Evolutionary conservation across 2,888 invertebrate genomes (phyloP).

Genomic region (Drosophila imparisetae): DNA sequence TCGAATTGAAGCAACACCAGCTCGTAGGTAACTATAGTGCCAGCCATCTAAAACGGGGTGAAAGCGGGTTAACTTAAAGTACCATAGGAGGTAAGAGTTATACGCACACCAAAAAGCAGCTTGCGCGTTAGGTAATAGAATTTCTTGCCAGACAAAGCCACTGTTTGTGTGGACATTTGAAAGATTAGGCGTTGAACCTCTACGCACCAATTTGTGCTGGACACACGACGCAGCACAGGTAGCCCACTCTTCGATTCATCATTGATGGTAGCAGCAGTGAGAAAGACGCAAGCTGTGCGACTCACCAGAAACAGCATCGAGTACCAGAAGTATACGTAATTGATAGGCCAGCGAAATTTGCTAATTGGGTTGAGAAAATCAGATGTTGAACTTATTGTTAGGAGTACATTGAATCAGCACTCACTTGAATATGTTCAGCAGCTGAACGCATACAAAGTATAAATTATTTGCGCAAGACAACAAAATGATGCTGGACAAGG

Average conservation of each 20-base stretch:
- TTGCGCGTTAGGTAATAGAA: slow-evolving; percentile 87
- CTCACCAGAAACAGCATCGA: slow-evolving; percentile 86
- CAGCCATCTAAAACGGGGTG: slow-evolving; percentile 85
- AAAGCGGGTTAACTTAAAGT: slow-evolving; percentile 2
- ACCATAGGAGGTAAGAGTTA: not conserved
- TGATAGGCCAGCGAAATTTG: slow-evolving; percentile 84
- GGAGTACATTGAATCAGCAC: slow-evolving; percentile 16
- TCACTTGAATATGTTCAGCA: slow-evolving; percentile 86
- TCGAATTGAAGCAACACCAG: slow-evolving; percentile 88
- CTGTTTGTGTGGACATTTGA: slow-evolving; percentile 86
- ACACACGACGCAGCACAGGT: slow-evolving; percentile 84
- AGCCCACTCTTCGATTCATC: slow-evolving; percentile 86
- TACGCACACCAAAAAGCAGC: slow-evolving; percentile 86
- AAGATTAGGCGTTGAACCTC: slow-evolving; percentile 86
- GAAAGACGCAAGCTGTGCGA: slow-evolving; percentile 86
- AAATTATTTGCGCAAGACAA: slow-evolving; percentile 90
- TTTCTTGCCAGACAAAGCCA: slow-evolving; percentile 87
- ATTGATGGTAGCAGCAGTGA: slow-evolving; percentile 86
- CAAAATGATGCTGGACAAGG: slow-evolving; percentile 88
- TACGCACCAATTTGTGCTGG: slow-evolving; percentile 81
- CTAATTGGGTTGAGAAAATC: slow-evolving; percentile 44
- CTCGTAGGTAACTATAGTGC: slow-evolving; percentile 88
- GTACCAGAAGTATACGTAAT: slow-evolving; percentile 86
- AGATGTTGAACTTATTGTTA: too few relatives aligned
- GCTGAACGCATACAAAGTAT: slow-evolving; percentile 90